A percentile compares a stretch with the other conserved stretches of the same genome.
phyloP scores from a whole-genome alignment of 1,140 invertebrate genomes.

The Gonioctena quinquepunctata region DNA sequence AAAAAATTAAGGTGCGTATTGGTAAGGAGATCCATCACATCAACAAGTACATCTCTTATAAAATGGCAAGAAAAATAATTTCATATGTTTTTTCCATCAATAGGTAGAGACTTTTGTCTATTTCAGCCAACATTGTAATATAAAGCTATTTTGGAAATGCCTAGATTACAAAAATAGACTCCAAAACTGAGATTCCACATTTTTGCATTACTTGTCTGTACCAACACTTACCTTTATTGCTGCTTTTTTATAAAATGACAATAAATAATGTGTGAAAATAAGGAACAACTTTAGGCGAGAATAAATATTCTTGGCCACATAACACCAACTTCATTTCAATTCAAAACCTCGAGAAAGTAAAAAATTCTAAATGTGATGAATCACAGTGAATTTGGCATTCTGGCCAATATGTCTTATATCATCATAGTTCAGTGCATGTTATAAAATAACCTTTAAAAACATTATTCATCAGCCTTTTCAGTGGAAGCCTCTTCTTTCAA shows the following conservation, averaged over 20 bases:
- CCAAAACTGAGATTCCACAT: too few species aligned
- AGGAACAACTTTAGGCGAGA: constrained; percentile 7
- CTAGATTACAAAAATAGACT: too few species aligned
- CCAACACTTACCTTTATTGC: too few species aligned
- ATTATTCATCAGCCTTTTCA: constrained; percentile 19
- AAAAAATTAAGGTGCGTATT: too few species aligned
- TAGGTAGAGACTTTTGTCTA: too few species aligned
- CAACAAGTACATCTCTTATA: too few species aligned
- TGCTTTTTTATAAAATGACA: too few species aligned
- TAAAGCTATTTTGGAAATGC: too few species aligned
- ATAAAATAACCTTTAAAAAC: background rate
- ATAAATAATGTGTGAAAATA: background rate
- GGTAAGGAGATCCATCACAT: too few species aligned
- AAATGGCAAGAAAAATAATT: too few species aligned
- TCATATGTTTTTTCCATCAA: too few species aligned
- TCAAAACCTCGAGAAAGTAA: background rate
- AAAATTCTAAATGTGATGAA: constrained; percentile 1
- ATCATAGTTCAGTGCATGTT: constrained; percentile 7
- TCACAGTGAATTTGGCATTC: background rate
- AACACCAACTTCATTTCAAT: background rate
- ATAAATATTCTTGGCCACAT: constrained; percentile 1
- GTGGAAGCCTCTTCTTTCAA: background rate
- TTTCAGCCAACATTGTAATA: background rate
- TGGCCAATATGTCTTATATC: background rate
- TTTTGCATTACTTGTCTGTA: too few species aligned